Evolutionary conservation across 2,797 vertebrate genomes (phyloP).

Genomic region (Euthynnus affinis): DNA sequence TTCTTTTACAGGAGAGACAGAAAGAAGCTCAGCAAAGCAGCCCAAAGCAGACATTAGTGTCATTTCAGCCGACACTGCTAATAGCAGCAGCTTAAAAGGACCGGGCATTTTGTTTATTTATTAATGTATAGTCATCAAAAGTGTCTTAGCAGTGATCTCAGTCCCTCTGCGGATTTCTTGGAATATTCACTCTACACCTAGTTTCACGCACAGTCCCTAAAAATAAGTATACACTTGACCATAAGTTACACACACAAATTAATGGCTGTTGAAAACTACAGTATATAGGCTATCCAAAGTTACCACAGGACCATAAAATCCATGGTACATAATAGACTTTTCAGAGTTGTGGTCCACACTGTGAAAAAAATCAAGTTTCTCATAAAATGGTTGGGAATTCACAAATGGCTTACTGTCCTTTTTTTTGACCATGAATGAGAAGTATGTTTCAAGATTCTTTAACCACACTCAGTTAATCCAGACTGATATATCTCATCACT

Average conservation of each 20-base stretch:
- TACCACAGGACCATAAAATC: background rate
- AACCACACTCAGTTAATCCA: too few relatives aligned
- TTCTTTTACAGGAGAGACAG: constrained; percentile 81
- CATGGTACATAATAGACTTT: background rate
- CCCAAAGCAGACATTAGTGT: constrained; percentile 75
- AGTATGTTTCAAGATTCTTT: background rate
- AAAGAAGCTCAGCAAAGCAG: constrained; percentile 62
- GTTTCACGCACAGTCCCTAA: constrained; percentile 50
- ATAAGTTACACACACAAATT: constrained; percentile 39
- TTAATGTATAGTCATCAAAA: constrained; percentile 55
- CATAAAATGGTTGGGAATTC: background rate
- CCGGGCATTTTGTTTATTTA: constrained; percentile 51
- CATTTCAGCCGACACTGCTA: constrained; percentile 59
- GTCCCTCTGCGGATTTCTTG: constrained; percentile 39
- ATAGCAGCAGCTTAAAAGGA: constrained; percentile 72
- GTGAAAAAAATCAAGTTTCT: background rate
- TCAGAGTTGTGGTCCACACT: background rate
- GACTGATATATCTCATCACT: too few relatives aligned
- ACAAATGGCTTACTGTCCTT: background rate
- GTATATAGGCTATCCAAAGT: constrained; percentile 7
- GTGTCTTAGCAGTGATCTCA: constrained; percentile 39
- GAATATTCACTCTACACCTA: constrained; percentile 60
- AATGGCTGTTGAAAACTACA: constrained; percentile 16
- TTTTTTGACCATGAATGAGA: background rate
- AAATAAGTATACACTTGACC: constrained; percentile 52